Evolutionary conservation across 2,888 invertebrate species (phyloP).

Genomic region (Hirtodrosophila confusa): DNA sequence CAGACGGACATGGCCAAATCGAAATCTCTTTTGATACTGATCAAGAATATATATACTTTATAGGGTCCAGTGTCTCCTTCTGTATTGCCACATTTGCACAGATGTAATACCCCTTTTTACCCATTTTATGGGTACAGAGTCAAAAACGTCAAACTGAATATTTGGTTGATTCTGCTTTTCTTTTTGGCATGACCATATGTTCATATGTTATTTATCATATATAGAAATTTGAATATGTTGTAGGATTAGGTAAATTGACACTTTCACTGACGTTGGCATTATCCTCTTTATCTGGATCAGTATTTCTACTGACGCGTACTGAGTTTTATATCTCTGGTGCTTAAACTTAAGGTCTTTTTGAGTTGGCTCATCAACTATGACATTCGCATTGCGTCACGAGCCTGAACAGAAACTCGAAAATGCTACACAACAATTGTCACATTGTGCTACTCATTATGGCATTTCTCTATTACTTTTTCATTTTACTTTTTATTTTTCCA

Average conservation of each 20-base stretch:
- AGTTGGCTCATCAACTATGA: slow-evolving; percentile 6
- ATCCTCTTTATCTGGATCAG: slow-evolving; percentile 37
- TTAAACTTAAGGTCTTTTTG: slow-evolving; percentile 29
- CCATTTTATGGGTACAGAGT: too few species aligned
- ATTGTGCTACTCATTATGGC: slow-evolving; percentile 62
- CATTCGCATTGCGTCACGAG: slow-evolving; percentile 45
- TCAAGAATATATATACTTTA: too few species aligned
- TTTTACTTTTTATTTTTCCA: slow-evolving; percentile 11
- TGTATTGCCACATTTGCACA: too few species aligned
- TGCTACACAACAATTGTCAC: slow-evolving; percentile 67
- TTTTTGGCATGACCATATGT: too few species aligned
- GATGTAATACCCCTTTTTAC: too few species aligned
- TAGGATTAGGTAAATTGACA: slow-evolving; percentile 12
- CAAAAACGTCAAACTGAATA: too few species aligned
- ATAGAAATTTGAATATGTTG: background rate
- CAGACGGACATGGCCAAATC: too few species aligned
- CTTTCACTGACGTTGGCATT: slow-evolving; percentile 5
- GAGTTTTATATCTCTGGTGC: slow-evolving; percentile 5
- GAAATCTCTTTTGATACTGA: too few species aligned
- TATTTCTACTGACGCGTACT: slow-evolving; percentile 34
- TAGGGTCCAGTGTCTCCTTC: too few species aligned
- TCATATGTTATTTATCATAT: too few species aligned
- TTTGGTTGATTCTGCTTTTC: too few species aligned
- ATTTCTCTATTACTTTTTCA: slow-evolving; percentile 51
- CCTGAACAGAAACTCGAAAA: slow-evolving; percentile 16